Evolutionary conservation across 2,888 invertebrate genomes (phyloP).

Genomic region (Polietes domitor): DNA sequence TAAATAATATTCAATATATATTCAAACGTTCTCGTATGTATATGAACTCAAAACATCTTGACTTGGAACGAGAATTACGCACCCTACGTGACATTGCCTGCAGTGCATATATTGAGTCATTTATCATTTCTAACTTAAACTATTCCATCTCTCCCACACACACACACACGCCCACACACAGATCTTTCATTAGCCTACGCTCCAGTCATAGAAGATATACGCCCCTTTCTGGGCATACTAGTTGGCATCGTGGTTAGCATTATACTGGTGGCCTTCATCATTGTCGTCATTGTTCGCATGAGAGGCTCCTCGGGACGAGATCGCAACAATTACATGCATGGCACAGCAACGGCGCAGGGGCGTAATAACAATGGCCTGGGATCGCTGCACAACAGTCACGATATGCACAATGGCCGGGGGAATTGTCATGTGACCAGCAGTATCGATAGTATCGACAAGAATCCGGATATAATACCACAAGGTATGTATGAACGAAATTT

Average conservation of each 20-base stretch:
- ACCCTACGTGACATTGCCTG: too few species aligned
- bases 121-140: background rate
- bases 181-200: conserved; percentile 80
- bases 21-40: too few species aligned
- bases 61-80: too few species aligned
- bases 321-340: conserved; percentile 80
- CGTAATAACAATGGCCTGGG: conserved; percentile 75
- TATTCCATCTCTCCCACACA: background rate
- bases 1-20: too few species aligned
- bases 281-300: conserved; percentile 82
- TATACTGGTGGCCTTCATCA: conserved; percentile 82
- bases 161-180: too few species aligned
- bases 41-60: too few species aligned
- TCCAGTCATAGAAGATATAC: conserved; percentile 82
- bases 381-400: conserved; percentile 79
- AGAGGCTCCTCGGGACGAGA: conserved; percentile 81
- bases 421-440: conserved; percentile 79
- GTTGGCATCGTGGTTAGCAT: conserved; percentile 82
- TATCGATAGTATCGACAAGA: conserved; percentile 81
- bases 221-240: conserved; percentile 82
- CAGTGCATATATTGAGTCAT: too few species aligned
- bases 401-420: conserved; percentile 78
- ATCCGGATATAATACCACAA: conserved; percentile 81
- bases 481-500: conserved; percentile 56
- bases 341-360: conserved; percentile 71